phyloP scores from a whole-genome alignment of 1,140 invertebrate species.

The Sesamia nonagrioides region DNA sequence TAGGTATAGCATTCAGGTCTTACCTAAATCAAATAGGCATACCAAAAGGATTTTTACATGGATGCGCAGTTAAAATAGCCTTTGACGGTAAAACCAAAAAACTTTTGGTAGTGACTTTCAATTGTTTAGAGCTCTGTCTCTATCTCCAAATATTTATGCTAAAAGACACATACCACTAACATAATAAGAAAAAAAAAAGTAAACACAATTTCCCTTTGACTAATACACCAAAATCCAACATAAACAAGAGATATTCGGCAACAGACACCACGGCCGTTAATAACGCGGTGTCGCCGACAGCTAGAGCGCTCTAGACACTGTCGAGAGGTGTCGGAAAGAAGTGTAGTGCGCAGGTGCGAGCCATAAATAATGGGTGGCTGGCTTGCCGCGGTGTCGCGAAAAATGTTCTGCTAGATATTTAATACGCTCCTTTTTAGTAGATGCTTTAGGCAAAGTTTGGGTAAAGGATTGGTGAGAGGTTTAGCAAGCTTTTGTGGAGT shows the following conservation, averaged over 20 bases:
- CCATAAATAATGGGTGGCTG: conserved; percentile 57
- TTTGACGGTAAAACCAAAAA: neutral
- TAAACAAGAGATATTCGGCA: conserved; percentile 55
- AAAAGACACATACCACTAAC: no score
- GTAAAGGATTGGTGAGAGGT: neutral
- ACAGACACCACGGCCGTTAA: conserved; percentile 56
- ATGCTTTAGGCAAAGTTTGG: conserved; percentile 11
- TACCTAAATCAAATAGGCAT: neutral
- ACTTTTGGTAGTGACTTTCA: neutral
- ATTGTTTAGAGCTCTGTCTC: no score
- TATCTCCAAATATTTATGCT: no score
- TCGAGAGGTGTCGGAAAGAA: conserved; percentile 55
- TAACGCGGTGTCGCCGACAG: conserved; percentile 63
- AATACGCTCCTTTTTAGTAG: conserved; percentile 26
- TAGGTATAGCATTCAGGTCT: neutral
- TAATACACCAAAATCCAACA: conserved; percentile 7
- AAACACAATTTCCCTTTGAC: neutral
- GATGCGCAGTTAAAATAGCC: neutral
- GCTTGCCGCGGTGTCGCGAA: conserved; percentile 41
- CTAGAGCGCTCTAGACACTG: conserved; percentile 50
- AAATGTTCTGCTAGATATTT: conserved; percentile 31
- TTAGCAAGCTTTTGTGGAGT: neutral
- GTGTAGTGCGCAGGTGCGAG: conserved; percentile 58
- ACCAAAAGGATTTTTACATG: neutral
- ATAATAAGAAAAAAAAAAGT: no score